Evolutionary conservation across 2,888 invertebrate species (phyloP).

Genomic region (Drosophila barbarae): DNA sequence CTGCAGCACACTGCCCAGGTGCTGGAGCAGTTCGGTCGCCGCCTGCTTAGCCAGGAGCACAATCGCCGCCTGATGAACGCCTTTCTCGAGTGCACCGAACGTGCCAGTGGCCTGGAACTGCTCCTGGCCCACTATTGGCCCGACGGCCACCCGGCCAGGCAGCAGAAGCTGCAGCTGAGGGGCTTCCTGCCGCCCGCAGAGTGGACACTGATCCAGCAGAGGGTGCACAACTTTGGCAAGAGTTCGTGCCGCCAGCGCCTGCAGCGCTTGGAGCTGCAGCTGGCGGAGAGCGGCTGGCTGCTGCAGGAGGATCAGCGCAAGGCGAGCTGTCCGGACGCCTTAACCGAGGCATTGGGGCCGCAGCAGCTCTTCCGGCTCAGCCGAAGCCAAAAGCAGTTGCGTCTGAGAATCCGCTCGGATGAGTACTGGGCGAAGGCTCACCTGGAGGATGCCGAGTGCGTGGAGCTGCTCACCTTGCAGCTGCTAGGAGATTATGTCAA

Average conservation of each 20-base stretch:
- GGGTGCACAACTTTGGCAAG: conserved; percentile 79
- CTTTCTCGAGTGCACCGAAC: conserved; percentile 74
- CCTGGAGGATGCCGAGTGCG: conserved; percentile 61
- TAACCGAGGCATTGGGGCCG: conserved; percentile 49
- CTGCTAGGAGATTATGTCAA: conserved; percentile 57
- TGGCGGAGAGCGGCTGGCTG: conserved; percentile 56
- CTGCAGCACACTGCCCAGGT: conserved; percentile 60
- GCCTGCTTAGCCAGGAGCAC: conserved; percentile 74
- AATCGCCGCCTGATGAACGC: conserved; percentile 77
- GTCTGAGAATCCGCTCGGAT: conserved; percentile 11
- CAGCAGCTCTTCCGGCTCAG: conserved; percentile 66
- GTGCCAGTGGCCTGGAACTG: conserved; percentile 69
- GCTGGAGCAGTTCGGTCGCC: conserved; percentile 71
- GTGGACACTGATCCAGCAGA: conserved; percentile 77
- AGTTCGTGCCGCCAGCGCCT: conserved; percentile 70
- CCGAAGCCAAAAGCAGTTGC: conserved; percentile 61
- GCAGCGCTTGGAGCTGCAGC: conserved; percentile 74
- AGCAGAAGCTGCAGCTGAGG: conserved; percentile 47
- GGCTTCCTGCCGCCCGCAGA: conserved; percentile 70
- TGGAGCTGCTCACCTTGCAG: conserved; percentile 66
- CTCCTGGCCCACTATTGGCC: conserved; percentile 74
- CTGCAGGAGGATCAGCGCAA: conserved; percentile 33
- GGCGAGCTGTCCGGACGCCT: conserved; percentile 35
- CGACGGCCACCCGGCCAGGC: conserved; percentile 59
- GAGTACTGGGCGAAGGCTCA: conserved; percentile 6